Percentiles rank a stretch among this genome's conserved stretches.
These are phyloP conservation scores for Rhimphoctona megacephalus DNA, from an alignment of 2,888 invertebrate genomes.

Conservation along the genomic window DNA sequence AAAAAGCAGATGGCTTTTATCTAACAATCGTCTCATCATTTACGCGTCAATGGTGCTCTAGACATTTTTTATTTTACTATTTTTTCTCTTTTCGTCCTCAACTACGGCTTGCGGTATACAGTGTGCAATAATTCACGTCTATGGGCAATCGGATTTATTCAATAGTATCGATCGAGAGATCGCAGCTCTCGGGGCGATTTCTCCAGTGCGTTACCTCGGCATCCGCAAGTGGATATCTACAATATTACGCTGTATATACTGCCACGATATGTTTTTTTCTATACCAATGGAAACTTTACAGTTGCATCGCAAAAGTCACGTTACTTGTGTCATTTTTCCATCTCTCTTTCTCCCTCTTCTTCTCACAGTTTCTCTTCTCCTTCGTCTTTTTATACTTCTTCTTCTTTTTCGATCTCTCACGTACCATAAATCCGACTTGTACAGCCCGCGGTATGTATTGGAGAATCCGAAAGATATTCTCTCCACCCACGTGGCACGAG, in stretches of 20 bases:
- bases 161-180: conserved; percentile 62
- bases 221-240: conserved; percentile 6
- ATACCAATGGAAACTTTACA: conserved; percentile 34
- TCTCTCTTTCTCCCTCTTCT: conserved; percentile 24
- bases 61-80: not conserved
- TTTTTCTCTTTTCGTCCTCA: not conserved
- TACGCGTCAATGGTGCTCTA: conserved; percentile 10
- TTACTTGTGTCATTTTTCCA: conserved; percentile 30
- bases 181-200: conserved; percentile 56
- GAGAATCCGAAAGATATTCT: conserved; percentile 56
- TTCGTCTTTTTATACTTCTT: not conserved
- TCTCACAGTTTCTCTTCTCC: not conserved
- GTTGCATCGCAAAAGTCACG: conserved; percentile 53
- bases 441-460: conserved; percentile 62
- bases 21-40: conserved; percentile 43
- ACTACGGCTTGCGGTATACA: not conserved
- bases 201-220: conserved; percentile 47
- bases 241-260: not conserved
- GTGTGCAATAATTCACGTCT: conserved; percentile 55
- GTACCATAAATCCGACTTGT: conserved; percentile 61
- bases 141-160: conserved; percentile 58
- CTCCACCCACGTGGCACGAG: conserved; percentile 71
- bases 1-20: conserved; percentile 6
- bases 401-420: conserved; percentile 43
- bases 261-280: not conserved